A percentile compares a stretch with the other conserved stretches of the same genome.
Evolutionary conservation across 2,888 invertebrate genomes (phyloP).

Genomic region (Euzophera pinguis): DNA sequence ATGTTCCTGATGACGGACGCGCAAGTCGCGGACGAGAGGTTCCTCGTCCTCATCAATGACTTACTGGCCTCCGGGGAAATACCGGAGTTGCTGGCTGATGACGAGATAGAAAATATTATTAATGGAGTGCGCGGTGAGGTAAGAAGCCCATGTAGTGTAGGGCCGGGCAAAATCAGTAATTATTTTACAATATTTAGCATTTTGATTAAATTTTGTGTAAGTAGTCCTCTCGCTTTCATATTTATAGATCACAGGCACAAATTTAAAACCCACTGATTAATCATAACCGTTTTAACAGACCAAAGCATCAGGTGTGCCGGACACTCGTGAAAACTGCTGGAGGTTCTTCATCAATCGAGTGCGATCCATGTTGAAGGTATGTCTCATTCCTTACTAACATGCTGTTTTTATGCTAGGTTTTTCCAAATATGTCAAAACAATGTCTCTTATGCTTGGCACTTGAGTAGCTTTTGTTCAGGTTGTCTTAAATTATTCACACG

Average conservation of each 20-base stretch:
- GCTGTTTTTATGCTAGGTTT: no score
- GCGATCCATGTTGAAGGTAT: constrained; percentile 84
- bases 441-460: no score
- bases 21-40: constrained; percentile 94
- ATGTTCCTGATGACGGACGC: constrained; percentile 97
- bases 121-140: constrained; percentile 87
- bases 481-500: no score
- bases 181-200: no score
- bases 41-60: constrained; percentile 95
- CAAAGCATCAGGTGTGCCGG: constrained; percentile 89
- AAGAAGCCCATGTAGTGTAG: background rate
- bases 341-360: constrained; percentile 96
- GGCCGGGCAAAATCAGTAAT: no score
- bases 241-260: background rate
- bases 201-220: no score
- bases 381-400: no score
- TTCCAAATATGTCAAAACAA: no score
- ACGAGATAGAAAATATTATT: constrained; percentile 93
- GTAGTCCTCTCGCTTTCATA: no score
- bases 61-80: constrained; percentile 96
- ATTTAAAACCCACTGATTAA: background rate
- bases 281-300: constrained; percentile 62
- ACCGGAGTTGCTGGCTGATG: constrained; percentile 93
- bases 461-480: no score
- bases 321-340: constrained; percentile 96